Evolutionary conservation across 2,113 vertebrate species (phyloP).

Genomic region (Delphinapterus leucas): DNA sequence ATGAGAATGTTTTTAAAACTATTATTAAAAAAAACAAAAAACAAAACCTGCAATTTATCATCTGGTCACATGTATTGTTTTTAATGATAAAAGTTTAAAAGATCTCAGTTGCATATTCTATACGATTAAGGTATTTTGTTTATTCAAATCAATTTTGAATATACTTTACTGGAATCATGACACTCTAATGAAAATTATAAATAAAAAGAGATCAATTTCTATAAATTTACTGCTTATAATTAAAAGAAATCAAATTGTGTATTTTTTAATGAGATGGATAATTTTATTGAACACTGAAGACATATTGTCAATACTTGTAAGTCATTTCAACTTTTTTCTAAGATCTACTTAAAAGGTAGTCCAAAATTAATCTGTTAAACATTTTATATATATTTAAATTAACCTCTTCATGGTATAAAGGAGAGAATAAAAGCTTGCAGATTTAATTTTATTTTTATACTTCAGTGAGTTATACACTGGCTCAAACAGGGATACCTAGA

Average conservation of each 20-base stretch:
- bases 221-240: not conserved
- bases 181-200: not conserved
- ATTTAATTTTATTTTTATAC: not conserved
- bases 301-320: not conserved
- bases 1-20: not conserved
- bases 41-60: not conserved
- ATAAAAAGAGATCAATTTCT: not conserved
- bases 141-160: not conserved
- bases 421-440: not conserved
- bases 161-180: not conserved
- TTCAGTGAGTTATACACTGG: not conserved
- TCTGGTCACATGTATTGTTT: not conserved
- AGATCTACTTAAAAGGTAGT: not conserved
- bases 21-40: not conserved
- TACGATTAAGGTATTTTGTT: not conserved
- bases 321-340: constrained; percentile 7
- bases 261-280: not conserved
- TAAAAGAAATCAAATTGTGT: not conserved
- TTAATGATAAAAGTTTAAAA: not conserved
- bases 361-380: constrained; percentile 8
- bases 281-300: not conserved
- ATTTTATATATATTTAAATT: not conserved
- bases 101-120: not conserved
- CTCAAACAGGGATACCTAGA: not conserved
- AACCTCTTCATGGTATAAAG: not conserved